Percentiles rank a stretch among this genome's conserved stretches.
These are phyloP conservation scores for Leucoma salicis DNA, from an alignment of 2,888 invertebrate genomes.

Conservation along the genomic window DNA sequence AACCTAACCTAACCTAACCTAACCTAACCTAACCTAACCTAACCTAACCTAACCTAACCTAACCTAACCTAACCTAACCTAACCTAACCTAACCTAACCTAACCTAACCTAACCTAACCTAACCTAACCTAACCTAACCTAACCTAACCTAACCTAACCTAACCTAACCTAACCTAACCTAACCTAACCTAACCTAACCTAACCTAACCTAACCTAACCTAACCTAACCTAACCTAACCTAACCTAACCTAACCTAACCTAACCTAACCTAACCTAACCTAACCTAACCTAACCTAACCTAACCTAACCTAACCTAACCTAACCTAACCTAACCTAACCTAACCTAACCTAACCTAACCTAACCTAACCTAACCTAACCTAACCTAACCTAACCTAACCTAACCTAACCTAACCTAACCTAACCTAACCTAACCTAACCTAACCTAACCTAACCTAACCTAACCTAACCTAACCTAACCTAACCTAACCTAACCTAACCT, in stretches of 20 bases:
- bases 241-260: constrained; percentile 26
- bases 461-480: constrained; percentile 16
- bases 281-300: constrained; percentile 29
- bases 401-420: constrained; percentile 16
- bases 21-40: constrained; percentile 21
- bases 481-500: constrained; percentile 15
- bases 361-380: constrained; percentile 16
- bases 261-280: constrained; percentile 28
- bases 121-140: constrained; percentile 28
- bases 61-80: constrained; percentile 26
- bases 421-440: constrained; percentile 15
- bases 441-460: constrained; percentile 16
- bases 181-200: constrained; percentile 24
- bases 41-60: constrained; percentile 28
- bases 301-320: constrained; percentile 32
- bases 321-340: constrained; percentile 29
- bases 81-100: constrained; percentile 27
- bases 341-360: constrained; percentile 16
- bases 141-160: constrained; percentile 25
- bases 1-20: constrained; percentile 19
- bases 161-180: constrained; percentile 24
- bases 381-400: constrained; percentile 15
- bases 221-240: constrained; percentile 28
- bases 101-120: constrained; percentile 25
- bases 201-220: constrained; percentile 30